Conservation (phyloP, 2,797 vertebrate genomes). For the Sebastes matsubarae region DNA sequence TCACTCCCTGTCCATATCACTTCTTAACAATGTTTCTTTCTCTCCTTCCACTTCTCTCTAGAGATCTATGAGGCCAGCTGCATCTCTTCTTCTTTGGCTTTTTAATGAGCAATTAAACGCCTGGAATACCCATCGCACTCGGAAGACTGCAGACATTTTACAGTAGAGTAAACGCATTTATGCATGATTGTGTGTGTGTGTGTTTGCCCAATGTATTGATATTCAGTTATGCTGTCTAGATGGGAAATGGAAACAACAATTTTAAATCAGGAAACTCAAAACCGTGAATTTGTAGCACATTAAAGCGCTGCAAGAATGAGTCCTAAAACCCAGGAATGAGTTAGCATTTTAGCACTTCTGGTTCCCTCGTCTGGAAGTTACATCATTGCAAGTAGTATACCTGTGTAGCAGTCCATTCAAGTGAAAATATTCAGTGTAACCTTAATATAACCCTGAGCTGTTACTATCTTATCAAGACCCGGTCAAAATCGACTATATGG, state of each 20-base stretch:
- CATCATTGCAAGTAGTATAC: no score
- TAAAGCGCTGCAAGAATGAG: neutral
- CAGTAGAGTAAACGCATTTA: neutral
- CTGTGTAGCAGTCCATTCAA: neutral
- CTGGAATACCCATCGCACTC: neutral
- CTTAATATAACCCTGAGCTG: neutral
- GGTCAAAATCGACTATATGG: no score
- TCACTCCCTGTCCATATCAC: neutral
- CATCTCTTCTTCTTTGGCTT: neutral
- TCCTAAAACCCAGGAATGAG: no score
- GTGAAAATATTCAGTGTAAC: neutral
- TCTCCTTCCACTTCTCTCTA: neutral
- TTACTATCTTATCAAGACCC: neutral
- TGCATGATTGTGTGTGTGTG: neutral
- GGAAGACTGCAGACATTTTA: neutral
- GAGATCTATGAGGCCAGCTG: neutral
- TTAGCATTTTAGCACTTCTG: no score
- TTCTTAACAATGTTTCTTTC: neutral
- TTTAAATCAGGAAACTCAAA: neutral
- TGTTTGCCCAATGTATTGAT: neutral
- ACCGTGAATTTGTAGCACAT: neutral
- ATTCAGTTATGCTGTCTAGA: neutral
- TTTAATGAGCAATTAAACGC: conserved; percentile 1
- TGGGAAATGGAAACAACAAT: neutral
- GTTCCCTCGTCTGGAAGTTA: no score